phyloP scores from a whole-genome alignment of 2,888 invertebrate species.

The Cheilosia soror region DNA sequence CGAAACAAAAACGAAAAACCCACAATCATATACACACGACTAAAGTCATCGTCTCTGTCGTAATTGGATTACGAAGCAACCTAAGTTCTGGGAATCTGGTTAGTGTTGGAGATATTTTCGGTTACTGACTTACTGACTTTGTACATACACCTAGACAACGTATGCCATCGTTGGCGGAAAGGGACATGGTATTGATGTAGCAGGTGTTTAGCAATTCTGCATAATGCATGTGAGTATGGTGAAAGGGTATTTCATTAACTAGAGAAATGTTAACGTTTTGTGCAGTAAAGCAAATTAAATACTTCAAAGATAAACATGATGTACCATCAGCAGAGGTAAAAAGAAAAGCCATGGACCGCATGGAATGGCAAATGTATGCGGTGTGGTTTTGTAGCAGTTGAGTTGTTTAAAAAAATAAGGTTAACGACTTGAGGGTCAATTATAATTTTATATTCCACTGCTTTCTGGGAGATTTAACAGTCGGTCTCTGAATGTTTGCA shows the following conservation, averaged over 20 bases:
- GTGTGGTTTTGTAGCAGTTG: not conserved
- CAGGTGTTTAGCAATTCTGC: slow-evolving; percentile 59
- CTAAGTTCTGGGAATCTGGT: slow-evolving; percentile 48
- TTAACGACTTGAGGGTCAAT: not conserved
- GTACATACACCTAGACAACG: not conserved
- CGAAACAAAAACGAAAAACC: slow-evolving; percentile 60
- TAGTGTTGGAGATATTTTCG: slow-evolving; percentile 51
- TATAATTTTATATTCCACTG: slow-evolving; percentile 1
- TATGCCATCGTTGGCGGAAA: not conserved
- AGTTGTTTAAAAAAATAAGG: slow-evolving; percentile 6
- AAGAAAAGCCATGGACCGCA: slow-evolving; percentile 18
- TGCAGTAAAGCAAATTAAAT: slow-evolving; percentile 52
- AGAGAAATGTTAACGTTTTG: slow-evolving; percentile 51
- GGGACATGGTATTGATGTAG: slow-evolving; percentile 32
- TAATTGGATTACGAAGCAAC: slow-evolving; percentile 60
- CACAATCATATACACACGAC: not conserved
- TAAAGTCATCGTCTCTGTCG: not conserved
- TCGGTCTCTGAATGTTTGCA: too few relatives aligned
- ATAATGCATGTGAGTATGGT: slow-evolving; percentile 36
- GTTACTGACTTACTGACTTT: slow-evolving; percentile 62
- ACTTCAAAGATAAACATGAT: slow-evolving; percentile 50
- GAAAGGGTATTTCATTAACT: slow-evolving; percentile 60
- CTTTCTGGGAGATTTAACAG: not conserved
- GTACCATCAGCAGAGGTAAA: slow-evolving; percentile 19
- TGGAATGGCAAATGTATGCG: not conserved